Conservation (phyloP, 2,888 invertebrate genomes). For the Lasiommata megera region DNA sequence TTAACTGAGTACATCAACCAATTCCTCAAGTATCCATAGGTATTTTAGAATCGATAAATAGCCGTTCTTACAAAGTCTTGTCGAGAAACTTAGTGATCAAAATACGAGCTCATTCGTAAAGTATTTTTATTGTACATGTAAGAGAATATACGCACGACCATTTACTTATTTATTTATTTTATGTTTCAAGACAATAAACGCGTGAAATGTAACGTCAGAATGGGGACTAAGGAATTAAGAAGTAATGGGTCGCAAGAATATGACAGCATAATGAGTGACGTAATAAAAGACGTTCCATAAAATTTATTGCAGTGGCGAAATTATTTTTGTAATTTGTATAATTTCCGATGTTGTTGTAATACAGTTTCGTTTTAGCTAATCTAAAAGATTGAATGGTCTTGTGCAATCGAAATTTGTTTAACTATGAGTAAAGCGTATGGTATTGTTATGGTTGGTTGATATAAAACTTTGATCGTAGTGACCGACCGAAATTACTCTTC, state of each 20-base stretch:
- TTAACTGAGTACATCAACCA: too few species aligned
- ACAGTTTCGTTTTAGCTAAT: conserved; percentile 27
- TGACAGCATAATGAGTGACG: background rate
- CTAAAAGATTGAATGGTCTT: conserved; percentile 46
- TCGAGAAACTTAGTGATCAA: too few species aligned
- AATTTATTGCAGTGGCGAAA: conserved; percentile 10
- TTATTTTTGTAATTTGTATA: conserved; percentile 32
- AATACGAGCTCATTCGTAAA: too few species aligned
- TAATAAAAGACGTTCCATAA: background rate
- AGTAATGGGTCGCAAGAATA: background rate
- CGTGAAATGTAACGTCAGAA: too few species aligned
- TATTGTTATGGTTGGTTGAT: conserved; percentile 27
- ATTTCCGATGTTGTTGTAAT: conserved; percentile 23
- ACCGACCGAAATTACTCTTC: background rate
- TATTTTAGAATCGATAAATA: too few species aligned
- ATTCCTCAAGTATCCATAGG: too few species aligned
- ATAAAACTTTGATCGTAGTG: background rate
- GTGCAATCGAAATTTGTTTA: conserved; percentile 47
- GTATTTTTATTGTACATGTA: too few species aligned
- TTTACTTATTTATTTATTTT: too few species aligned
- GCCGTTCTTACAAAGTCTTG: too few species aligned
- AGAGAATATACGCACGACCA: too few species aligned
- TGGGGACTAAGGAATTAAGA: too few species aligned
- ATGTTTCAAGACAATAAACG: too few species aligned
- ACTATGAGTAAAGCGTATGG: conserved; percentile 15